Evolutionary conservation across 2,888 invertebrate genomes (phyloP).

Genomic region (Bhutanitis thaidina): DNA sequence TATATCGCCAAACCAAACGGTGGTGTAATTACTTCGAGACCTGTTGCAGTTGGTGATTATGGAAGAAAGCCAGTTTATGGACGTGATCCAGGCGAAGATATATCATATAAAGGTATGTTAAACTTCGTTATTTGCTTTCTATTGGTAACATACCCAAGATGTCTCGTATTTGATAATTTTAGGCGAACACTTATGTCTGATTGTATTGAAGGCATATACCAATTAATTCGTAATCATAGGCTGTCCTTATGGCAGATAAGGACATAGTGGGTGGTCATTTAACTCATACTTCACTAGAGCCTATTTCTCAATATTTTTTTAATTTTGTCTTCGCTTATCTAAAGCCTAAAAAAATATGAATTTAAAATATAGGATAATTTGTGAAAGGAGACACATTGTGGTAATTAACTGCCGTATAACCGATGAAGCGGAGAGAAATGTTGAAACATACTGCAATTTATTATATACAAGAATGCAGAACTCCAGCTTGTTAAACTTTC

Average conservation of each 20-base stretch:
- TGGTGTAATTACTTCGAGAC: slow-evolving; percentile 57
- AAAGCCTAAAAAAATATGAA: too few species aligned
- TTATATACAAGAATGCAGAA: slow-evolving; percentile 6
- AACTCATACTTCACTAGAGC: too few species aligned
- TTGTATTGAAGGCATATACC: too few species aligned
- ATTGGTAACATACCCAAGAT: too few species aligned
- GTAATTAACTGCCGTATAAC: slow-evolving; percentile 1
- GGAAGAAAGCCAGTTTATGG: slow-evolving; percentile 38
- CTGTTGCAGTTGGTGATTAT: slow-evolving; percentile 55
- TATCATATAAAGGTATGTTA: slow-evolving; percentile 55
- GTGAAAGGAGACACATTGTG: slow-evolving; percentile 1
- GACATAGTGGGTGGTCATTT: too few species aligned
- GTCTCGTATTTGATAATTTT: too few species aligned
- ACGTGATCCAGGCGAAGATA: slow-evolving; percentile 40
- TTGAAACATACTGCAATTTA: background rate
- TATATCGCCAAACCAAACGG: slow-evolving; percentile 53
- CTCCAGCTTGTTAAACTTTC: background rate
- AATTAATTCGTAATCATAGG: too few species aligned
- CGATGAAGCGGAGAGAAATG: background rate
- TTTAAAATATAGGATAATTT: background rate
- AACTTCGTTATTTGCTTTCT: background rate
- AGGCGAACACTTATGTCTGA: too few species aligned
- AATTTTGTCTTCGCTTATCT: too few species aligned
- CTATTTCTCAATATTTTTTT: too few species aligned
- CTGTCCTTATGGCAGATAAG: too few species aligned